Conservation (phyloP, 2,797 vertebrate genomes). For the Hyperoplus lanceolatus region DNA sequence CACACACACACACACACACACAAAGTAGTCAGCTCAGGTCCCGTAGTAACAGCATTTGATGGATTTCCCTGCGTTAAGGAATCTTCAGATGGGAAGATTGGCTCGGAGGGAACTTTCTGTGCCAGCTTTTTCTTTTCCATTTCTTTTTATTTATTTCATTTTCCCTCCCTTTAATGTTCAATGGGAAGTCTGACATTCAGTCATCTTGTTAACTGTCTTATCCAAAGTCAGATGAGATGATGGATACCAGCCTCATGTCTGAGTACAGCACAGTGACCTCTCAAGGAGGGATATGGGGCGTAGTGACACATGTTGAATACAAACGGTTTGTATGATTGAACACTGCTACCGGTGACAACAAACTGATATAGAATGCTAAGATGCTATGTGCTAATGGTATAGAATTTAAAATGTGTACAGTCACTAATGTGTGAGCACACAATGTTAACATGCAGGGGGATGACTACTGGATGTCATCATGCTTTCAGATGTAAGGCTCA, state of each 20-base stretch:
- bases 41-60: conserved; percentile 31
- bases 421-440: not conserved
- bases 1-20: conserved; percentile 13
- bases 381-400: not conserved
- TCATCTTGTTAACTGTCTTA: conserved; percentile 10
- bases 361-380: not conserved
- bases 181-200: conserved; percentile 42
- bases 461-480: too few species aligned
- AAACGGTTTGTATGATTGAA: not conserved
- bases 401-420: not conserved
- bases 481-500: not conserved
- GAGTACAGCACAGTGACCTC: not conserved
- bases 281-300: not conserved
- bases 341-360: not conserved
- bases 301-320: too few species aligned
- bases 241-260: not conserved
- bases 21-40: conserved; percentile 49
- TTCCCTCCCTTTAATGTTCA: conserved; percentile 2
- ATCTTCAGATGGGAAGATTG: conserved; percentile 58
- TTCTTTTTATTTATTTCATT: not conserved
- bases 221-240: conserved; percentile 26
- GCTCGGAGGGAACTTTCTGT: conserved; percentile 39
- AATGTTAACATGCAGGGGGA: not conserved
- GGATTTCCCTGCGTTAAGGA: conserved; percentile 49
- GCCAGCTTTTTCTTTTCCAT: conserved; percentile 28